A percentile compares a stretch with the other conserved stretches of the same genome.
Evolutionary conservation across 2,113 vertebrate species (phyloP).

Genomic region (Condylura cristata): DNA sequence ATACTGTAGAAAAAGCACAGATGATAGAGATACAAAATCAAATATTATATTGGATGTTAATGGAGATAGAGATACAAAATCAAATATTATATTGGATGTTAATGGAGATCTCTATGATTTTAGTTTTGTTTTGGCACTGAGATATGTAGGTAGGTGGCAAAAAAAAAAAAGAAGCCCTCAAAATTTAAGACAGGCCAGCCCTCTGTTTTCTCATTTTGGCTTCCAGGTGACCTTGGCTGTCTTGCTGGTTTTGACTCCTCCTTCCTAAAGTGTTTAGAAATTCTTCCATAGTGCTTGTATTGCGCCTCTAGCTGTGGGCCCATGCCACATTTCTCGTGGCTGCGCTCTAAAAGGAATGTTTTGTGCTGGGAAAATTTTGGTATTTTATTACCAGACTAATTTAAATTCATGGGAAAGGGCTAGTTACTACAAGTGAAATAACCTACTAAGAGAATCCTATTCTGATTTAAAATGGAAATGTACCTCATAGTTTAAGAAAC

Average conservation of each 20-base stretch:
- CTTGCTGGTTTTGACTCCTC: neutral
- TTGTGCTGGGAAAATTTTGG: conserved; percentile 22
- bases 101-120: neutral
- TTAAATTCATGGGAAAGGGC: conserved; percentile 9
- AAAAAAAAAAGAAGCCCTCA: neutral
- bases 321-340: neutral
- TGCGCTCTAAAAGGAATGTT: neutral
- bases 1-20: neutral
- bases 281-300: neutral
- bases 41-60: neutral
- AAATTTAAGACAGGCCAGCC: neutral
- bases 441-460: neutral
- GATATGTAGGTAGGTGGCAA: neutral
- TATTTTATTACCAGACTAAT: conserved; percentile 21
- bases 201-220: conserved; percentile 17
- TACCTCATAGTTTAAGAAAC: neutral
- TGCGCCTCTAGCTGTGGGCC: neutral
- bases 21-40: neutral
- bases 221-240: neutral
- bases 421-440: conserved; percentile 3
- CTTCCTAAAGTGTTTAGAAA: neutral
- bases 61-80: neutral
- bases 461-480: conserved; percentile 22
- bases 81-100: neutral
- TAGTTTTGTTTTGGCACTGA: conserved; percentile 7